These are phyloP conservation scores for Cottoperca gobio DNA, from an alignment of 2,797 vertebrate species.

Conservation along the genomic window DNA sequence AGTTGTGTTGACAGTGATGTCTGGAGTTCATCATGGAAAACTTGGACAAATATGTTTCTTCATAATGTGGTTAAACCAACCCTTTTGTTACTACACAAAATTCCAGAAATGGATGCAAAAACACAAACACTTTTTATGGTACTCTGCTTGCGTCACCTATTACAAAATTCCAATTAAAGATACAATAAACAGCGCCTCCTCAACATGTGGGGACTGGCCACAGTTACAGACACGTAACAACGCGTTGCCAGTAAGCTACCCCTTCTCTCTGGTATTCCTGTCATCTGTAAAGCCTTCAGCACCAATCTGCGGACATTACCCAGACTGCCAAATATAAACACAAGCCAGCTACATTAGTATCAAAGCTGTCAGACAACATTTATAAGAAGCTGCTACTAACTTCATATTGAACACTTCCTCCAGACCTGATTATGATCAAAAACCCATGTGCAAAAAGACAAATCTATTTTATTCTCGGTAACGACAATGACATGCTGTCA, in stretches of 20 bases:
- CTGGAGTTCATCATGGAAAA: background rate
- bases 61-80: slow-evolving; percentile 5
- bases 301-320: slow-evolving; percentile 67
- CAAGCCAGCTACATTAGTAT: slow-evolving; percentile 46
- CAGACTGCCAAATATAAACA: slow-evolving; percentile 73
- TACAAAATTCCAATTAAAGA: slow-evolving; percentile 27
- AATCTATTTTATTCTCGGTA: background rate
- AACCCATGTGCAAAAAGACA: slow-evolving; percentile 5
- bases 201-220: slow-evolving; percentile 46
- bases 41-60: slow-evolving; percentile 1
- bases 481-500: background rate
- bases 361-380: slow-evolving; percentile 63
- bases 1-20: background rate
- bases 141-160: slow-evolving; percentile 1
- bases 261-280: slow-evolving; percentile 62
- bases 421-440: slow-evolving; percentile 18
- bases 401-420: slow-evolving; percentile 40
- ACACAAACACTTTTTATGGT: background rate
- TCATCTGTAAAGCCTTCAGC: slow-evolving; percentile 73
- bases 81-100: background rate
- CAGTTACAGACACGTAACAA: slow-evolving; percentile 28
- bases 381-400: slow-evolving; percentile 49
- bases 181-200: slow-evolving; percentile 41
- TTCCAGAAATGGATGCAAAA: background rate
- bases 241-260: slow-evolving; percentile 39